Conservation (phyloP, 2,797 vertebrate genomes). For the Borostomias antarcticus region DNA sequence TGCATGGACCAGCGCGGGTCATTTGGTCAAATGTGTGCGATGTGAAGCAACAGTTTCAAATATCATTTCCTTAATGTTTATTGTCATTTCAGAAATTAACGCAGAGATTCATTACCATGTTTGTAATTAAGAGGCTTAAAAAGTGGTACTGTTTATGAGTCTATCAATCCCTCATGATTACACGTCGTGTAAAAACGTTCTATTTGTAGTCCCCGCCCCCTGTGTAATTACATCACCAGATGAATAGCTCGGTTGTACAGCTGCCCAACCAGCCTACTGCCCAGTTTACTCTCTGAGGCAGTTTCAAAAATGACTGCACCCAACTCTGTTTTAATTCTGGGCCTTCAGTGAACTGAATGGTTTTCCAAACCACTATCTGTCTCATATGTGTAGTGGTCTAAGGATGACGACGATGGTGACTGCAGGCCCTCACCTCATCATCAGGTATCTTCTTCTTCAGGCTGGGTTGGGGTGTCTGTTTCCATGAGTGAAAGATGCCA, state of each 20-base stretch:
- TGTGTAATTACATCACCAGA: background rate
- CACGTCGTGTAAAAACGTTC: background rate
- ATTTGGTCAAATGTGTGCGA: constrained; percentile 38
- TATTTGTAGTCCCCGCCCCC: background rate
- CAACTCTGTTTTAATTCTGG: too few species aligned
- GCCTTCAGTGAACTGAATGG: background rate
- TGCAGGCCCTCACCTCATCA: background rate
- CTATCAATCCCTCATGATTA: background rate
- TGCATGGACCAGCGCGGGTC: background rate
- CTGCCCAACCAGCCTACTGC: too few species aligned
- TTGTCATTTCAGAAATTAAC: background rate
- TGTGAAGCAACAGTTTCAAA: constrained; percentile 39
- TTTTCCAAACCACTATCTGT: background rate
- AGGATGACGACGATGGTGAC: background rate
- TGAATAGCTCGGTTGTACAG: background rate
- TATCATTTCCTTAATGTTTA: background rate
- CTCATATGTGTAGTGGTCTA: background rate
- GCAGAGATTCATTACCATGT: background rate
- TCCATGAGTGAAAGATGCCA: background rate
- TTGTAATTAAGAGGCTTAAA: too few species aligned
- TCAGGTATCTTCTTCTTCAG: background rate
- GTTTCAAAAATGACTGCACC: too few species aligned
- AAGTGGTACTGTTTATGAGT: background rate
- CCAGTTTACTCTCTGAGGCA: too few species aligned
- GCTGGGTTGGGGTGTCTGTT: background rate